These are phyloP conservation scores for Diploptera punctata DNA, from an alignment of 2,888 invertebrate genomes.

Conservation along the genomic window DNA sequence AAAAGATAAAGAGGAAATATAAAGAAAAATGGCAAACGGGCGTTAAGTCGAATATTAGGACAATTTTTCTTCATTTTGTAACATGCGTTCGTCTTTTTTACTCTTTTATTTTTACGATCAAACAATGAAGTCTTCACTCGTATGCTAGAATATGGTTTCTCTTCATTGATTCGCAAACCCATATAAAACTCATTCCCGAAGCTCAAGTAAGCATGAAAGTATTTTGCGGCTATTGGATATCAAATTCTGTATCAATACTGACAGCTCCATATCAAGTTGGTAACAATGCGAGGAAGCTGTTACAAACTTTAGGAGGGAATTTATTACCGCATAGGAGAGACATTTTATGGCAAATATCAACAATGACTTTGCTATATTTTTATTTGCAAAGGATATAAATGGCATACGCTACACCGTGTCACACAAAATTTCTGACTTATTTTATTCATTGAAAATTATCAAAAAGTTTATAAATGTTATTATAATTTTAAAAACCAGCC, in stretches of 20 bases:
- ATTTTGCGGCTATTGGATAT: neutral
- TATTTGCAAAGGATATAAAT: too few species aligned
- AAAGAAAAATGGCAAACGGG: constrained; percentile 3
- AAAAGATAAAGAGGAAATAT: neutral
- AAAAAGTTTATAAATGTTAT: too few species aligned
- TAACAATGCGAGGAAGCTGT: neutral
- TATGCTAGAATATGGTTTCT: too few species aligned
- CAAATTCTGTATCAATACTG: neutral
- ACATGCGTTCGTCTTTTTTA: neutral
- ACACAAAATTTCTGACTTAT: too few species aligned
- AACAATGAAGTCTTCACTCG: neutral
- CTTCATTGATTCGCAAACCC: neutral
- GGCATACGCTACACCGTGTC: too few species aligned
- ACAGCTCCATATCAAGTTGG: neutral
- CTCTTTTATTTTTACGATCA: neutral
- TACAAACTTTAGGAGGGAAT: neutral
- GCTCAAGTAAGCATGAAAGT: neutral
- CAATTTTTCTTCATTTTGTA: neutral
- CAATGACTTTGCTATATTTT: too few species aligned
- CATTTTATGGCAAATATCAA: too few species aligned
- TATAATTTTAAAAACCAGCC: too few species aligned
- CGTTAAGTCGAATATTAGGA: neutral
- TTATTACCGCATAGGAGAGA: neutral
- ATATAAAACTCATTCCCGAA: neutral
- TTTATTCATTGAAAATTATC: too few species aligned